Evolutionary conservation across 30 jellyfish, hydroid and myxozoan species (phyloP).

Genomic region (Hydra vulgaris): DNA sequence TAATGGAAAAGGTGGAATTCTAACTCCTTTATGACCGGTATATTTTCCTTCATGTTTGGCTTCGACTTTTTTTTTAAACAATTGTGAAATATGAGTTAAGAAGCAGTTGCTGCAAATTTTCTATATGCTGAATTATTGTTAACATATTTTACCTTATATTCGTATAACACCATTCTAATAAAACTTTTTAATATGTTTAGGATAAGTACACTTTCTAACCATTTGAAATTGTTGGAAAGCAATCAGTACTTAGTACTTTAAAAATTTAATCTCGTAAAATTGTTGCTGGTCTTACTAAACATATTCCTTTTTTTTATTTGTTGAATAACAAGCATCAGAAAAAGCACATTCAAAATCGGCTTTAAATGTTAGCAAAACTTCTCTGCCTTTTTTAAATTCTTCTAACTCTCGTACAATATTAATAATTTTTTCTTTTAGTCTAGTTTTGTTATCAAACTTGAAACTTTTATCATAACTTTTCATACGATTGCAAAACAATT

Average conservation of each 20-base stretch:
- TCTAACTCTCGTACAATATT: constrained; percentile 1
- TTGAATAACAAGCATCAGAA: constrained; percentile 4
- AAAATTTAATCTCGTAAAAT: too few species aligned
- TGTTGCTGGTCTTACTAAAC: too few species aligned
- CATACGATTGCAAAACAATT: neutral
- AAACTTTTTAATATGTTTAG: neutral
- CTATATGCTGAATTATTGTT: constrained; percentile 3
- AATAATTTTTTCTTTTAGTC: neutral
- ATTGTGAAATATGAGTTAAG: neutral
- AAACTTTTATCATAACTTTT: neutral
- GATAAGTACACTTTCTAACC: neutral
- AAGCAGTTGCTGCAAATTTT: neutral
- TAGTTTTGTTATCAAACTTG: neutral
- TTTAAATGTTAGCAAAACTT: too few species aligned
- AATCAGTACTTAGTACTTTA: too few species aligned
- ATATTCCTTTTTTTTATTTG: too few species aligned
- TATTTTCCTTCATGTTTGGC: neutral
- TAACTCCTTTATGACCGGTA: neutral
- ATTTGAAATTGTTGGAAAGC: too few species aligned
- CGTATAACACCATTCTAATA: neutral
- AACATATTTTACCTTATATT: neutral
- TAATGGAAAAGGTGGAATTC: too few species aligned
- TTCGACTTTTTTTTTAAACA: neutral
- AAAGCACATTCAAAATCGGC: neutral
- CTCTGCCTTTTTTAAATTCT: neutral